A percentile compares a stretch with the other conserved stretches of the same genome.
Evolutionary conservation across 2,888 invertebrate species (phyloP).

Genomic region (Cylindroiulus punctatus): DNA sequence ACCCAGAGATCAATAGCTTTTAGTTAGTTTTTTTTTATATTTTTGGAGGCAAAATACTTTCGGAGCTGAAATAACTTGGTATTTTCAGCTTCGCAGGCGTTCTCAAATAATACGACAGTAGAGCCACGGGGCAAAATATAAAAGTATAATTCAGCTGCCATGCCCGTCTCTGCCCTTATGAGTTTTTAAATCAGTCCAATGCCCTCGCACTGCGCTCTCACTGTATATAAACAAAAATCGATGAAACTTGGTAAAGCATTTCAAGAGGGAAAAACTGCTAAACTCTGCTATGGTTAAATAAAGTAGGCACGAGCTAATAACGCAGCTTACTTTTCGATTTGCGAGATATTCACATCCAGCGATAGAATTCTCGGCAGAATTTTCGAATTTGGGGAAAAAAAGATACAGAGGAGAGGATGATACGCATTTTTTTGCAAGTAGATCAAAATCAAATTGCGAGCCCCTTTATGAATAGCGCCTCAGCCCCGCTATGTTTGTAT

Average conservation of each 20-base stretch:
- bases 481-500: slow-evolving; percentile 22
- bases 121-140: background rate
- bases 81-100: background rate
- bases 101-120: background rate
- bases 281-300: slow-evolving; percentile 10
- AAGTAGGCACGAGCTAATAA: slow-evolving; percentile 27
- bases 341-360: background rate
- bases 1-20: background rate
- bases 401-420: background rate
- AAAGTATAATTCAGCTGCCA: background rate
- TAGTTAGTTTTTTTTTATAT: too few species aligned
- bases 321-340: slow-evolving; percentile 26
- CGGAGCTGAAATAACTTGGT: background rate
- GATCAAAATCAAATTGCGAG: slow-evolving; percentile 23
- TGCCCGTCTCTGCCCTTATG: slow-evolving; percentile 26
- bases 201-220: background rate
- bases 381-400: background rate
- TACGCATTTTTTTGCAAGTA: background rate
- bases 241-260: background rate
- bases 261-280: background rate
- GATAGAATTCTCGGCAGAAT: background rate
- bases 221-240: slow-evolving; percentile 42
- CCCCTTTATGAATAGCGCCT: slow-evolving; percentile 16
- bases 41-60: background rate
- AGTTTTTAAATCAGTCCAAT: slow-evolving; percentile 29